Evolutionary conservation across 1,140 invertebrate species (phyloP), one percentile per base, ranked within the genome.

Genomic region (Drosophila ambigua): DNA sequence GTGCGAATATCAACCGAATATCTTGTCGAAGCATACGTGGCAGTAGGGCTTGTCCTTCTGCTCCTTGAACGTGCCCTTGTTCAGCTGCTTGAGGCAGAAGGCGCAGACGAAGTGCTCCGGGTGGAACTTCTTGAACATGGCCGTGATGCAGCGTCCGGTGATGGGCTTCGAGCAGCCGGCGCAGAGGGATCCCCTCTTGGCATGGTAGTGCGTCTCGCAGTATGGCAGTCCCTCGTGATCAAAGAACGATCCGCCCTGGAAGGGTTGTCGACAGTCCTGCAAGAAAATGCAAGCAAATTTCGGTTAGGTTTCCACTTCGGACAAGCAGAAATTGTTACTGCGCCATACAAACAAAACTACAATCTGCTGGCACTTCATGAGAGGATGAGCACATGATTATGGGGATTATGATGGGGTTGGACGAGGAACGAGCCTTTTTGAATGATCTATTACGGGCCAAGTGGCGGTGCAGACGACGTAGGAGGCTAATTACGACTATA

Each of bases 121-220:
- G 92, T 99, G 98, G 93, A 99, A 99, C 93, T 99, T 99, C 53
- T 97, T 95, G 92, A 98, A 99, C 98, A 99, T 99, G 57, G 98
- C 98, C 2, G 98, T 99, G 91, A 99, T 99, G 92, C 98, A 99
- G 13, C 98, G 96, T 60, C 98, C 97, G 66, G 97, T 97, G 89
- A 99, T 99, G 11, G 98, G 98, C 91, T 99, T 98, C 91, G 98
- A 98, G 91, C 99, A 99, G 50, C 98, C 98, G 72, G 98, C 98
- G 92, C 98, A 99, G 0, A 99, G 93, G 0, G 98, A 99, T 26
- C 98, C 99, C 28, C 98, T 94, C 92, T 98, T 98, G 61, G 97
- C 96, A 92, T 99, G 98, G 92, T 99, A 99, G 92, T 99, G 98
- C 3, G 97, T 98, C 92, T 99, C 98, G 92, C 98, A 99, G 91